Evolutionary conservation across 2,888 invertebrate species (phyloP).

Genomic region (Xiphydria camelus): DNA sequence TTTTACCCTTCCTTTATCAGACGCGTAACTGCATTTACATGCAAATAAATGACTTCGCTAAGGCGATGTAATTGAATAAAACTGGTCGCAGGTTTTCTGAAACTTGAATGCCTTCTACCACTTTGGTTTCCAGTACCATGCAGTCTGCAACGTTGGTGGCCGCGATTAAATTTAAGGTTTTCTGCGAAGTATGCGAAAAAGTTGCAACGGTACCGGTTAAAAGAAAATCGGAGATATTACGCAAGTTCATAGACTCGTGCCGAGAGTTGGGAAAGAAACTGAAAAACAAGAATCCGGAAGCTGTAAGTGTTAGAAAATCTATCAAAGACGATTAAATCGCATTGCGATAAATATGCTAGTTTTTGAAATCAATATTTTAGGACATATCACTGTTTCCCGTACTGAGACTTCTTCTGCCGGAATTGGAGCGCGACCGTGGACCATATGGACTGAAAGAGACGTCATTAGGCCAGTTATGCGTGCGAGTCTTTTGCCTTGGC

Average conservation of each 20-base stretch:
- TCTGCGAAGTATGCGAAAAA: constrained; percentile 68
- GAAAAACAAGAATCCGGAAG: constrained; percentile 34
- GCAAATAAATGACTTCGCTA: too few relatives aligned
- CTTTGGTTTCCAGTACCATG: constrained; percentile 24
- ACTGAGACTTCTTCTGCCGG: constrained; percentile 78
- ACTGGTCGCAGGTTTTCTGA: too few relatives aligned
- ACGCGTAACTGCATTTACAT: too few relatives aligned
- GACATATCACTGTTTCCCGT: constrained; percentile 71
- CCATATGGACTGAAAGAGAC: constrained; percentile 84
- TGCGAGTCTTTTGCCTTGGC: constrained; percentile 75
- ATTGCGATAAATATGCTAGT: constrained; percentile 27
- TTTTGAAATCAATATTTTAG: constrained; percentile 48
- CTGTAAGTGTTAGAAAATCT: constrained; percentile 38
- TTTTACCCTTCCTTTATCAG: too few relatives aligned
- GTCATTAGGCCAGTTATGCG: constrained; percentile 72
- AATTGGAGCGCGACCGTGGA: constrained; percentile 75
- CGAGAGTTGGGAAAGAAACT: constrained; percentile 55
- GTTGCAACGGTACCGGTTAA: constrained; percentile 59
- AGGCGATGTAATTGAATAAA: too few relatives aligned
- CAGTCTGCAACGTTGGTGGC: constrained; percentile 33
- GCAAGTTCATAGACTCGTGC: constrained; percentile 60
- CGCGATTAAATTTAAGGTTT: constrained; percentile 60
- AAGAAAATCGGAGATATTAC: constrained; percentile 60
- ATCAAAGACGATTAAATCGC: too few relatives aligned
- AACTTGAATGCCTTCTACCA: too few relatives aligned